Evolutionary conservation across 2,888 invertebrate species (phyloP).

Genomic region (Drosophila infuscata): DNA sequence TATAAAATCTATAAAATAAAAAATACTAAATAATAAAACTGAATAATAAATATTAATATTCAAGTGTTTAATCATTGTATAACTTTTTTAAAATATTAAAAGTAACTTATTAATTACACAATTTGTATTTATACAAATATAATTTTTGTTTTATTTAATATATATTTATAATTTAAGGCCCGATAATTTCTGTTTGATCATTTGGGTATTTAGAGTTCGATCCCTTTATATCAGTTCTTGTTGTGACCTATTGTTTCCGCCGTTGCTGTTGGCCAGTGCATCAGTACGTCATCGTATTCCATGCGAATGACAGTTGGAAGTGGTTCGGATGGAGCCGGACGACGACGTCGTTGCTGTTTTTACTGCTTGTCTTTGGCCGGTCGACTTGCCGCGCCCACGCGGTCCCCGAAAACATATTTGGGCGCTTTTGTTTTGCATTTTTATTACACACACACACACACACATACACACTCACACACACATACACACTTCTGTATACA

Average conservation of each 20-base stretch:
- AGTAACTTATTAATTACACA: background rate
- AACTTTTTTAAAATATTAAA: background rate
- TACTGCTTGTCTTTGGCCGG: constrained; percentile 44
- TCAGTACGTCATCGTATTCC: constrained; percentile 70
- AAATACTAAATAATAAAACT: no score
- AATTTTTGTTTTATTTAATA: background rate
- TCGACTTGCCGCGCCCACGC: constrained; percentile 59
- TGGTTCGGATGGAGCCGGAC: constrained; percentile 55
- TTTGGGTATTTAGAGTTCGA: constrained; percentile 8
- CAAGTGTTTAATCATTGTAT: background rate
- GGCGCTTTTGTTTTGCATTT: constrained; percentile 77
- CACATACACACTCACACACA: constrained; percentile 10
- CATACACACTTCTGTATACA: constrained; percentile 19
- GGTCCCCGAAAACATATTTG: constrained; percentile 66
- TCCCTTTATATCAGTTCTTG: background rate
- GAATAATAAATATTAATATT: no score
- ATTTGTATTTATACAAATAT: background rate
- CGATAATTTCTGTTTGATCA: background rate
- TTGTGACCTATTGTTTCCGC: constrained; percentile 23
- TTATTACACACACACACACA: constrained; percentile 55
- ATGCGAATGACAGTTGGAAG: constrained; percentile 77
- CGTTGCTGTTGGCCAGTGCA: constrained; percentile 43
- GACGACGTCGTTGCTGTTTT: constrained; percentile 17
- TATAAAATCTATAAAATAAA: no score
- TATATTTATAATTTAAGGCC: background rate